phyloP scores from a whole-genome alignment of 2,113 vertebrate genomes.

The Cryptotis parvus region DNA sequence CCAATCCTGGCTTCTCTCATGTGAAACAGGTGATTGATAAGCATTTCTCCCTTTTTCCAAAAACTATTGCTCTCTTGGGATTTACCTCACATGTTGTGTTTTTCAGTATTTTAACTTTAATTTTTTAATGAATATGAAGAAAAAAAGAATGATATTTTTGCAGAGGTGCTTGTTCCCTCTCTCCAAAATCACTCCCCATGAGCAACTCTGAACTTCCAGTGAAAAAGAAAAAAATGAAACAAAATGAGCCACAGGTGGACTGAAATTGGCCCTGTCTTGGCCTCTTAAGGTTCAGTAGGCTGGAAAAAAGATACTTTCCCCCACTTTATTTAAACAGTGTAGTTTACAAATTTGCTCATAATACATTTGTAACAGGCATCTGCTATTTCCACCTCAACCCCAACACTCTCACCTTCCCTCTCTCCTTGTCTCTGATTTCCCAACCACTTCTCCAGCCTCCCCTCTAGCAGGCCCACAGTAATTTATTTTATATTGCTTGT shows the following conservation, averaged over 20 bases:
- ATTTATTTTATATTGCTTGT: too few relatives aligned
- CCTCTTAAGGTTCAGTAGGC: background rate
- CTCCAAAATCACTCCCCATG: background rate
- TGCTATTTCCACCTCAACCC: too few relatives aligned
- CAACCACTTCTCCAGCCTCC: too few relatives aligned
- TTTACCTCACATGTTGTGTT: background rate
- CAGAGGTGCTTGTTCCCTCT: background rate
- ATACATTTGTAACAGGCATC: background rate
- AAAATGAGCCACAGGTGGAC: background rate
- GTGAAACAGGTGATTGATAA: background rate
- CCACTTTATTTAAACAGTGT: background rate
- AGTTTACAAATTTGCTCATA: background rate
- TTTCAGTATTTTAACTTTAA: conserved; percentile 18
- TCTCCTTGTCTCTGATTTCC: too few relatives aligned
- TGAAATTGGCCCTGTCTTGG: background rate
- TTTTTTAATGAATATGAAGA: background rate
- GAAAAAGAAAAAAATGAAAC: background rate
- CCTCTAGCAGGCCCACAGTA: too few relatives aligned
- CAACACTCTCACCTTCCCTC: too few relatives aligned
- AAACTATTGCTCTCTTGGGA: background rate
- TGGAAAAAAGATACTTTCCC: background rate
- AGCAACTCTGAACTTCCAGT: background rate
- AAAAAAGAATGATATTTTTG: background rate
- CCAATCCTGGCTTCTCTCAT: background rate
- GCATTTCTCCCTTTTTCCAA: background rate